Evolutionary conservation across 35 echinoderm and acorn worm species (phyloP).

Genomic region (Holothuria glaberrima): DNA sequence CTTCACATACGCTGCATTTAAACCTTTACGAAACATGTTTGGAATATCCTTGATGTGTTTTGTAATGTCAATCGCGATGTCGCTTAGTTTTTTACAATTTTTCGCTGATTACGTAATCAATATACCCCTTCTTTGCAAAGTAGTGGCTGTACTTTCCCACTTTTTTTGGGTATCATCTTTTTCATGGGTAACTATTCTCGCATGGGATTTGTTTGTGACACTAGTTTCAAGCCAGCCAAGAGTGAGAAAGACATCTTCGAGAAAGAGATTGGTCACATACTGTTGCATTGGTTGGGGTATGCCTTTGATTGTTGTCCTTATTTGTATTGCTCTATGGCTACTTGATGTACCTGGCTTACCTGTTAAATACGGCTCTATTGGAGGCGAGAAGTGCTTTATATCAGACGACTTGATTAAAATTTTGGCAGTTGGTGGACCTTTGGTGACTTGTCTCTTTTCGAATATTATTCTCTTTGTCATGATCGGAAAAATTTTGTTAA

Average conservation of each 20-base stretch:
- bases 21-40: background rate
- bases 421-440: background rate
- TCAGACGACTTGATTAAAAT: background rate
- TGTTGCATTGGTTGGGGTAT: constrained; percentile 4
- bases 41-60: background rate
- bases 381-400: background rate
- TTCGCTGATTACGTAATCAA: background rate
- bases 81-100: background rate
- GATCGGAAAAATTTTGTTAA: background rate
- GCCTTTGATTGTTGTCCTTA: background rate
- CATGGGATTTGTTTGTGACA: constrained; percentile 1
- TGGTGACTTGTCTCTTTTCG: background rate
- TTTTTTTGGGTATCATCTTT: constrained; percentile 4
- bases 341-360: background rate
- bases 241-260: background rate
- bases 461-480: background rate
- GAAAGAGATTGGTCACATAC: background rate
- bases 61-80: background rate
- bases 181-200: constrained; percentile 7
- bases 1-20: background rate
- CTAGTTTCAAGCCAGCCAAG: background rate
- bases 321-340: background rate
- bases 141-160: background rate
- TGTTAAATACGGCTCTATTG: background rate
- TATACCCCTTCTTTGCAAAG: background rate